phyloP scores from a whole-genome alignment of 2,888 invertebrate genomes.

The Volucella inflata region DNA sequence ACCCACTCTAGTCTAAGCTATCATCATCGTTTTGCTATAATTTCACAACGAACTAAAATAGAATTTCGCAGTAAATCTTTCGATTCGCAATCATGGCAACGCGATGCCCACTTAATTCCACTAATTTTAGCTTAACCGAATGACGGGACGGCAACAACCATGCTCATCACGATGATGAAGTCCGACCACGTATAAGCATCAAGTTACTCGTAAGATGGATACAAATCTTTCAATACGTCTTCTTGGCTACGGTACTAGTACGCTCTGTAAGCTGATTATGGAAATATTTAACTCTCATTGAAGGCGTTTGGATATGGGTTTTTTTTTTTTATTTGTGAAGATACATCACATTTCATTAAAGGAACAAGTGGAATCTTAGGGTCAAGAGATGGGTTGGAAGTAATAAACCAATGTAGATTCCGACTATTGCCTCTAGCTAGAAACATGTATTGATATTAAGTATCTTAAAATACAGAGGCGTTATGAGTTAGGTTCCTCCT shows the following conservation, averaged over 20 bases:
- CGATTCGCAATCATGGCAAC: slow-evolving; percentile 18
- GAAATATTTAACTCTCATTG: background rate
- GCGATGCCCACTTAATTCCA: slow-evolving; percentile 31
- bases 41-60: slow-evolving; percentile 58
- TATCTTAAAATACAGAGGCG: slow-evolving; percentile 56
- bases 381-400: background rate
- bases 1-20: slow-evolving; percentile 54
- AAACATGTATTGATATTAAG: slow-evolving; percentile 6
- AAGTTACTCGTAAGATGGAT: slow-evolving; percentile 4
- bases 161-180: slow-evolving; percentile 5
- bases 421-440: background rate
- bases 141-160: slow-evolving; percentile 41
- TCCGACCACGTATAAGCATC: slow-evolving; percentile 16
- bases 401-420: slow-evolving; percentile 3
- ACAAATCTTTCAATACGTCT: background rate
- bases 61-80: slow-evolving; percentile 45
- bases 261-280: slow-evolving; percentile 24
- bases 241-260: slow-evolving; percentile 24
- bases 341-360: background rate
- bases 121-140: slow-evolving; percentile 29
- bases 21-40: slow-evolving; percentile 20
- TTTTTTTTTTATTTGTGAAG: no score
- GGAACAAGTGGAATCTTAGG: background rate
- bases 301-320: background rate
- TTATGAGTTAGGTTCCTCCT: slow-evolving; percentile 47